Conservation (phyloP, 1,140 invertebrate genomes). For the Kradibia gibbosae region DNA sequence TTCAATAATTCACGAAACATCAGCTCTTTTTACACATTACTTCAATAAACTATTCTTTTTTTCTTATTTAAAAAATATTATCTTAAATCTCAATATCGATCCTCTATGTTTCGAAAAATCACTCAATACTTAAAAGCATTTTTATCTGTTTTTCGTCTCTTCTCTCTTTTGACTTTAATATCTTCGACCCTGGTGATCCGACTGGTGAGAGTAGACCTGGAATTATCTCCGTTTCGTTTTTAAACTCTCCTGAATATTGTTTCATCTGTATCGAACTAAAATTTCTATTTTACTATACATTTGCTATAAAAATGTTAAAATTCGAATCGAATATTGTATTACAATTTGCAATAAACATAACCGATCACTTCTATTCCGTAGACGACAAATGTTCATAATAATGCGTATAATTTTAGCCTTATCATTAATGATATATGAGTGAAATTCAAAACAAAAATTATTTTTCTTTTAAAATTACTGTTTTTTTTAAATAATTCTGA, state of each 20-base stretch:
- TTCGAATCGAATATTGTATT: background rate
- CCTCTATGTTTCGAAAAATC: background rate
- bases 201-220: constrained; percentile 26
- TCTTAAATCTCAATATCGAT: constrained; percentile 15
- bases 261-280: background rate
- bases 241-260: constrained; percentile 35
- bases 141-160: constrained; percentile 9
- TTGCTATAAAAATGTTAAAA: background rate
- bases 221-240: constrained; percentile 49
- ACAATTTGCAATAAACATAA: constrained; percentile 1
- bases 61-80: background rate
- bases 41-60: background rate
- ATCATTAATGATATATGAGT: background rate
- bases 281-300: background rate
- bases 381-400: background rate
- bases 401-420: background rate
- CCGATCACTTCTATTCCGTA: constrained; percentile 14
- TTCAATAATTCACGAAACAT: constrained; percentile 20
- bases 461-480: background rate
- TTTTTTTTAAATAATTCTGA: constrained; percentile 22
- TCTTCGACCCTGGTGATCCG: constrained; percentile 35
- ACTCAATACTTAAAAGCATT: background rate
- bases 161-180: constrained; percentile 39
- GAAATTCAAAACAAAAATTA: background rate
- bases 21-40: constrained; percentile 11